phyloP scores from a whole-genome alignment of 2,113 vertebrate species.

The Phylloscopus trochiloides region DNA sequence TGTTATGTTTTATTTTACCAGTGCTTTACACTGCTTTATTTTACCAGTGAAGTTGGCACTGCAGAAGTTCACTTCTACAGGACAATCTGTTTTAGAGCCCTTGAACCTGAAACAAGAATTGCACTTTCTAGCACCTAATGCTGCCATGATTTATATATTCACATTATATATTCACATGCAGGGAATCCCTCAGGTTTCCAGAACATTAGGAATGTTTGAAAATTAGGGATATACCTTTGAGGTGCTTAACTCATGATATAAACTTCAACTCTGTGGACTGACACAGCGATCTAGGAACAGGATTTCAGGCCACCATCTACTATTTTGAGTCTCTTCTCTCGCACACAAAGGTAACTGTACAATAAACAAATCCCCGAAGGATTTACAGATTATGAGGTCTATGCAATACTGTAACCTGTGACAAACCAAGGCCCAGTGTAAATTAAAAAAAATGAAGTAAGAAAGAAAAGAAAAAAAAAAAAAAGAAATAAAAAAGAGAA shows the following conservation, averaged over 20 bases:
- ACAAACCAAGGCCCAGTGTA: not conserved
- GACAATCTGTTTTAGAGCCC: not conserved
- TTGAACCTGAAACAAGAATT: not conserved
- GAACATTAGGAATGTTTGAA: not conserved
- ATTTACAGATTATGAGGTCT: not conserved
- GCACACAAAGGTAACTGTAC: not conserved
- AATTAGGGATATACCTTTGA: not conserved
- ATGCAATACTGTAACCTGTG: not conserved
- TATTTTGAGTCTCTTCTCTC: not conserved
- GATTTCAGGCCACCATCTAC: not conserved
- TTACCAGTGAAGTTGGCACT: not conserved
- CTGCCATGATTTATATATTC: not conserved
- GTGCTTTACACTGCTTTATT: not conserved
- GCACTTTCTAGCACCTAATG: not conserved
- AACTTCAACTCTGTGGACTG: not conserved
- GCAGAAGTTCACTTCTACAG: not conserved
- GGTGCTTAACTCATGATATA: not conserved
- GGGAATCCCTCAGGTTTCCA: not conserved
- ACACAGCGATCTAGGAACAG: not conserved
- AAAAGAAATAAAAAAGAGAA: too few species aligned
- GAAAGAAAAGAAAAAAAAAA: rapidly evolving
- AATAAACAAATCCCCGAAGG: not conserved
- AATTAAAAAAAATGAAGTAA: not conserved
- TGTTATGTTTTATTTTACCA: not conserved
- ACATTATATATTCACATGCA: not conserved